Evolutionary conservation across 64 coral and sea anemone species (phyloP).

Genomic region (Acropora yongei): DNA sequence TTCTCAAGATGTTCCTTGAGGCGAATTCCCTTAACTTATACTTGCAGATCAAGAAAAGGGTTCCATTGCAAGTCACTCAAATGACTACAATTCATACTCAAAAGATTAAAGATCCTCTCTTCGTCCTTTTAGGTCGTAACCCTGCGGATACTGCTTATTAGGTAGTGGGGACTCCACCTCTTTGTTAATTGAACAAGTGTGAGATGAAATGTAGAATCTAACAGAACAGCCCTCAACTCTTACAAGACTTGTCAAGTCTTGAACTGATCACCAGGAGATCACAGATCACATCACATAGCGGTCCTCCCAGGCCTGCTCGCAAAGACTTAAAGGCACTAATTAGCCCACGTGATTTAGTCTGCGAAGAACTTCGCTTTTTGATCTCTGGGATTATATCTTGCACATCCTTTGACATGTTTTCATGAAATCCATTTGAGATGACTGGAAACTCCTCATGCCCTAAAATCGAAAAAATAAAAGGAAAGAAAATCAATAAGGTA

Average conservation of each 20-base stretch:
- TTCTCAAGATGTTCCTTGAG: background rate
- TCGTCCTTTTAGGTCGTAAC: background rate
- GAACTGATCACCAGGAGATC: slow-evolving; percentile 42
- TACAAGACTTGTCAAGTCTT: background rate
- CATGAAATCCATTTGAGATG: background rate
- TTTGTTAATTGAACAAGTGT: background rate
- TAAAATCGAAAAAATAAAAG: background rate
- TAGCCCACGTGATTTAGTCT: background rate
- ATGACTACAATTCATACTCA: background rate
- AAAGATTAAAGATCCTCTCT: background rate
- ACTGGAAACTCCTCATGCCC: background rate
- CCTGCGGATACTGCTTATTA: background rate
- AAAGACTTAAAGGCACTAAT: background rate
- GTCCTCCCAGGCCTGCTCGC: background rate
- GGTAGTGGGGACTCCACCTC: accelerated
- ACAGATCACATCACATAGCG: slow-evolving; percentile 11
- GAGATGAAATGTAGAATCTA: background rate
- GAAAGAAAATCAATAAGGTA: background rate
- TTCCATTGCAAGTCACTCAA: background rate
- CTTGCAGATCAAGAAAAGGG: background rate
- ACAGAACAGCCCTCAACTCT: background rate
- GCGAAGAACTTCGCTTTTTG: background rate
- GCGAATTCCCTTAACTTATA: background rate
- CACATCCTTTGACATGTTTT: background rate
- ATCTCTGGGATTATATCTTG: background rate